Conservation (phyloP, 2,888 invertebrate species). For the Stomorhina lunata region DNA sequence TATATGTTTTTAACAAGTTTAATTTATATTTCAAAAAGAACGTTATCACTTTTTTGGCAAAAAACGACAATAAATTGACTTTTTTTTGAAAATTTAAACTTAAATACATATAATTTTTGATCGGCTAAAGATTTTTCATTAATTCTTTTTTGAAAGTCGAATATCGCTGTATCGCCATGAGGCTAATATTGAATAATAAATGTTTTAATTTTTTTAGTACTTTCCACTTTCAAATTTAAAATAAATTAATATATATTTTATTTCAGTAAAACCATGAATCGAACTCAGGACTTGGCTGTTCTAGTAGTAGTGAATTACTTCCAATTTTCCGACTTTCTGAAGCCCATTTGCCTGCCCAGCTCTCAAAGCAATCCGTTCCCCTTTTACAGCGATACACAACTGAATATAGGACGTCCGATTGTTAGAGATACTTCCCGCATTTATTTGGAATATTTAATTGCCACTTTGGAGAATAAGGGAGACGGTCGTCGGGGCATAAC, state of each 20-base stretch:
- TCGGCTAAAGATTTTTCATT: neutral
- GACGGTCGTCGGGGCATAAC: neutral
- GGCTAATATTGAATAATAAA: no score
- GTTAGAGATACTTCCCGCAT: conserved; percentile 10
- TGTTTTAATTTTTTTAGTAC: neutral
- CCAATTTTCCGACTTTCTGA: conserved; percentile 52
- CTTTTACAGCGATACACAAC: neutral
- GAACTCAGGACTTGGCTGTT: conserved; percentile 57
- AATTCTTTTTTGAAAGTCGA: no score
- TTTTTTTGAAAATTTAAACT: no score
- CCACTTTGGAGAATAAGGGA: conserved; percentile 19
- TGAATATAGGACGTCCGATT: conserved; percentile 52
- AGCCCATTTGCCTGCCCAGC: conserved; percentile 67
- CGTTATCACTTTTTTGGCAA: no score
- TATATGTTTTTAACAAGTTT: no score
- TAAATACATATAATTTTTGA: no score
- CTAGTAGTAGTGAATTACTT: conserved; percentile 67
- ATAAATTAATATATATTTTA: neutral
- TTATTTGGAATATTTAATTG: conserved; percentile 54
- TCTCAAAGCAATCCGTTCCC: conserved; percentile 36
- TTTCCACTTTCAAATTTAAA: neutral
- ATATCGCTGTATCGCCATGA: no score
- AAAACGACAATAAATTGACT: no score
- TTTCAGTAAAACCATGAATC: conserved; percentile 35
- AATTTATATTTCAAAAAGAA: no score